These are phyloP conservation scores for Latheticus oryzae DNA, from an alignment of 2,888 invertebrate genomes.

Conservation along the genomic window DNA sequence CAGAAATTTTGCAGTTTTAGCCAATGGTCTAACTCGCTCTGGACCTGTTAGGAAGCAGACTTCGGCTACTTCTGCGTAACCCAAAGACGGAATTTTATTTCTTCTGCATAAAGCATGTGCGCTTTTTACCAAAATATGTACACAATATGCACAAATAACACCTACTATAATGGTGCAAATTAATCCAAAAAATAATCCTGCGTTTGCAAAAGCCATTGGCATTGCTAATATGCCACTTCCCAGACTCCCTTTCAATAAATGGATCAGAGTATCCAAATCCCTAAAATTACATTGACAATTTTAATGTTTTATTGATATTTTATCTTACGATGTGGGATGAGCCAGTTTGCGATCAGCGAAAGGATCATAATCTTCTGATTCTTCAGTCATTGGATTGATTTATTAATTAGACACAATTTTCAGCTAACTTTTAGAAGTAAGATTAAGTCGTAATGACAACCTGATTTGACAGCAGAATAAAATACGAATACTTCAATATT, in stretches of 20 bases:
- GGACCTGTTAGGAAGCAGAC: slow-evolving; percentile 88
- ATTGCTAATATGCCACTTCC: slow-evolving; percentile 96
- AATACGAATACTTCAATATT: too few relatives aligned
- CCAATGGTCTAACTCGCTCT: slow-evolving; percentile 77
- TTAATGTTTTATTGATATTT: not conserved
- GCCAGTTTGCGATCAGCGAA: slow-evolving; percentile 82
- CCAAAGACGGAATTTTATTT: slow-evolving; percentile 83
- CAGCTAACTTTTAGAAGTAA: too few relatives aligned
- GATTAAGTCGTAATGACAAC: too few relatives aligned
- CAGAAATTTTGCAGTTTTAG: slow-evolving; percentile 77
- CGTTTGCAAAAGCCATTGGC: slow-evolving; percentile 87
- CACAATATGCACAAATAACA: slow-evolving; percentile 93
- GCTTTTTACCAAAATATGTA: slow-evolving; percentile 91
- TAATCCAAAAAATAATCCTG: slow-evolving; percentile 91
- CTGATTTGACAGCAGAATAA: too few relatives aligned
- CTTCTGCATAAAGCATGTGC: slow-evolving; percentile 83
- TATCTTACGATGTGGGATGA: slow-evolving; percentile 79
- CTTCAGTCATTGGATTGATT: too few relatives aligned
- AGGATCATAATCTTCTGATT: slow-evolving; percentile 81
- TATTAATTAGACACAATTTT: too few relatives aligned
- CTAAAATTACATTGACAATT: slow-evolving; percentile 67
- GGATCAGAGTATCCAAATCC: slow-evolving; percentile 87
- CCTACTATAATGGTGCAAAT: slow-evolving; percentile 88
- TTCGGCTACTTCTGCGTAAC: slow-evolving; percentile 92
- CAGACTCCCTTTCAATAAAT: slow-evolving; percentile 91